Base-by-base conservation (phyloP, 2,113 vertebrate genomes). In the Siphamia tubifer region DNA sequence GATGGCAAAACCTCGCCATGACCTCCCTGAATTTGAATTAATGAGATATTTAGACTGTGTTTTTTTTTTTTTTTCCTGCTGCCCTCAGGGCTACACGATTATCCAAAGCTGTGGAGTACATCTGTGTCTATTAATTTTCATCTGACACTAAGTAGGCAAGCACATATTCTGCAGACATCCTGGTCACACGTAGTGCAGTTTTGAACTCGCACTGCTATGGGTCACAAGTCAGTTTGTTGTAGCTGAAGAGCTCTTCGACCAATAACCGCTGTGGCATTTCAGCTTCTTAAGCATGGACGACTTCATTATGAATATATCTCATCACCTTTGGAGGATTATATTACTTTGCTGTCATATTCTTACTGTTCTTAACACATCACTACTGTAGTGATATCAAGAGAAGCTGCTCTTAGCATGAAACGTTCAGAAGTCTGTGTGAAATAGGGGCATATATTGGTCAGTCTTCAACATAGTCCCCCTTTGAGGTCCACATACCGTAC, bases 41-140 rank as follows among this genome's bases (percentile, higher is more conserved):
- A 91, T 86, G 82, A 87, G 83, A 86, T 84, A 85, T 90, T 87
- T 89, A 81, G 87, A 74, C 65, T 30, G 66, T 61, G 63, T 51
- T 83, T 84, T 82, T 80, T 51, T 83, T 84, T 82, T 80, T 61
- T 72, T 62, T 67, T 39, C 54, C 30, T 28, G 6, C 38, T 53
- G 68, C 82, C 81, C 79, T 31, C 6, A 31, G 71, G 80, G 74
- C 66, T 54, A 12, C 9, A 9, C 74, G 81, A 88, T 89, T 87
- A 89, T 85, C 72, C 84, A 82, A 81, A 85, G 70, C 79, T 66
- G 77, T 68, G 52, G 44, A 82, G 74, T 85, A 62, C 70, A 82
- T 88, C 80, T 72, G 68, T 78, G 84, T 88, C 84, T 77, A 82
- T 89, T 89, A 62, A 83, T 88, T 85, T 85, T 69, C 70, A 72